phyloP scores from a whole-genome alignment of 2,888 invertebrate genomes.

The Andricus quercusramuli region DNA sequence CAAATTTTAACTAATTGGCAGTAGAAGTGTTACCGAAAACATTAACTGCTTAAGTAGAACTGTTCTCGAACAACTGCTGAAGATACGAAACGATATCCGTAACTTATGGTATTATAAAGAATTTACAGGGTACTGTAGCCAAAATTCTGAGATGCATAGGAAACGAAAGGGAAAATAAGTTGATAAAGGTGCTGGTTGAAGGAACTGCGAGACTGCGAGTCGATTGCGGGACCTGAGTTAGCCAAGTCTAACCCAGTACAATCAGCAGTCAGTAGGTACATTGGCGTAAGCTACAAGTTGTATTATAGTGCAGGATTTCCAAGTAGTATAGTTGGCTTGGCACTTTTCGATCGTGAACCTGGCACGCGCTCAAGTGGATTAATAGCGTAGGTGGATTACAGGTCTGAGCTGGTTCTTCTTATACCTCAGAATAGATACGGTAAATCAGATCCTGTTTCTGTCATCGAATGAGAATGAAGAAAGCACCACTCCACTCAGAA shows the following conservation, averaged over 20 bases:
- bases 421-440: not conserved
- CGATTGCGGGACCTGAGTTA: constrained; percentile 29
- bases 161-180: constrained; percentile 69
- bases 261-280: not conserved
- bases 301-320: no score
- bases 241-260: not conserved
- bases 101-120: constrained; percentile 48
- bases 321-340: not conserved
- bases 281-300: not conserved
- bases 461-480: not conserved
- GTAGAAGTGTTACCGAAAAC: no score
- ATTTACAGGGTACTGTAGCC: constrained; percentile 52
- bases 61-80: constrained; percentile 47
- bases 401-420: not conserved
- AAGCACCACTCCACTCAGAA: no score
- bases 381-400: not conserved
- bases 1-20: no score
- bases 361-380: constrained; percentile 48
- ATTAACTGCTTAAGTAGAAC: constrained; percentile 44
- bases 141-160: constrained; percentile 67
- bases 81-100: constrained; percentile 52
- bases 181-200: constrained; percentile 60
- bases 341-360: not conserved
- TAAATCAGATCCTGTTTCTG: not conserved
- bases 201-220: constrained; percentile 44